A percentile compares a stretch with the other conserved stretches of the same genome.
Evolutionary conservation across 1,140 invertebrate genomes (phyloP).

Genomic region (Thaumatotibia leucotreta): DNA sequence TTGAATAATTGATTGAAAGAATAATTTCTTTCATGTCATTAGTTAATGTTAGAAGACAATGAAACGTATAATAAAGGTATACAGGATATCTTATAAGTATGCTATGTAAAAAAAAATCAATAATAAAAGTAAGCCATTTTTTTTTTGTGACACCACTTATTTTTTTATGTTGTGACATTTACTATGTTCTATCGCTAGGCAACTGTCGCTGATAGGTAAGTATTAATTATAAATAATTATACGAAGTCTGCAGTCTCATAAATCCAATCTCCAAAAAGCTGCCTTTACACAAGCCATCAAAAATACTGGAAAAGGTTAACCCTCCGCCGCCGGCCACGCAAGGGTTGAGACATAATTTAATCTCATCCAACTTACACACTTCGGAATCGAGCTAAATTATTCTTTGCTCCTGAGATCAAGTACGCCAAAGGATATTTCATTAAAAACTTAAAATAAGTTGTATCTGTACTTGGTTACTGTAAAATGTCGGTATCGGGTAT

Average conservation of each 20-base stretch:
- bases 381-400: slow-evolving; percentile 36
- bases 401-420: slow-evolving; percentile 39
- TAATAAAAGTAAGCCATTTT: too few species aligned
- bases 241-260: too few species aligned
- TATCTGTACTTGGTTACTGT: slow-evolving; percentile 35
- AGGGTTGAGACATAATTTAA: slow-evolving; percentile 12
- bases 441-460: slow-evolving; percentile 57
- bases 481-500: not conserved
- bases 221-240: too few species aligned
- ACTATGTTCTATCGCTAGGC: too few species aligned
- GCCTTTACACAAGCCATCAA: not conserved
- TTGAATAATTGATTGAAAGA: not conserved
- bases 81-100: too few species aligned
- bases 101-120: too few species aligned
- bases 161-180: too few species aligned
- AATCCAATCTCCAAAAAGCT: not conserved
- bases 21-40: not conserved
- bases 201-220: too few species aligned
- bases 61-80: too few species aligned
- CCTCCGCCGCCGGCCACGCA: not conserved
- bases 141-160: too few species aligned
- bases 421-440: slow-evolving; percentile 49
- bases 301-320: not conserved
- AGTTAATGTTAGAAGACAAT: not conserved
- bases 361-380: slow-evolving; percentile 13